Percentiles rank a stretch among this genome's conserved stretches.
Conservation (phyloP, 2,888 invertebrate genomes). For the Brachylomia viminalis region DNA sequence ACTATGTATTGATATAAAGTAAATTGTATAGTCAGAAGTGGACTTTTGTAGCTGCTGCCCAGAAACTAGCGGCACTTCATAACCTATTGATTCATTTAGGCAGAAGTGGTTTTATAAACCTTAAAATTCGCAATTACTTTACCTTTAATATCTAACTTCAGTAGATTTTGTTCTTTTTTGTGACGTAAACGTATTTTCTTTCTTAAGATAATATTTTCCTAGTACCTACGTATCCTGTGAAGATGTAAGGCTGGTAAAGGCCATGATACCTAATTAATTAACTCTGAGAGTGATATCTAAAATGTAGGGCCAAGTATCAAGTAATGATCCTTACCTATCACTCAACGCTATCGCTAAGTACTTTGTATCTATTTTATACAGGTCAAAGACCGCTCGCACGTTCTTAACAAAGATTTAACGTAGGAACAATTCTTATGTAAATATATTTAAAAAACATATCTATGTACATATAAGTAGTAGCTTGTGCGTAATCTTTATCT, state of each 20-base stretch:
- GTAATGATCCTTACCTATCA: neutral
- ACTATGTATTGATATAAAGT: too few relatives aligned
- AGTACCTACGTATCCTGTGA: neutral
- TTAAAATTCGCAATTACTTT: neutral
- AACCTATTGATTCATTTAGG: too few relatives aligned
- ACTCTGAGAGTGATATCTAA: neutral
- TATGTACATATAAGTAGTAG: neutral
- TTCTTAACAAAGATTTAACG: slow-evolving; percentile 26
- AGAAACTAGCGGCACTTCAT: too few relatives aligned
- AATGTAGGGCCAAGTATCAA: slow-evolving; percentile 22
- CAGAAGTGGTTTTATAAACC: neutral
- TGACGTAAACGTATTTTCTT: too few relatives aligned
- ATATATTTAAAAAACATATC: neutral
- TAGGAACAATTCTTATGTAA: slow-evolving; percentile 24
- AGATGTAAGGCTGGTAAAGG: neutral
- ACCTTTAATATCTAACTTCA: too few relatives aligned
- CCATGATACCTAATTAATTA: neutral
- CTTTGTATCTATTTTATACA: slow-evolving; percentile 29
- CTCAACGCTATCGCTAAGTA: slow-evolving; percentile 10
- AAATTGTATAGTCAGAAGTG: too few relatives aligned
- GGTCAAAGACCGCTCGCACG: slow-evolving; percentile 59
- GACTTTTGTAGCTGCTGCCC: neutral
- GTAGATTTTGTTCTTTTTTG: too few relatives aligned
- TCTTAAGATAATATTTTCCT: neutral
- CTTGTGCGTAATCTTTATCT: slow-evolving; percentile 50